Conservation (phyloP, 2,113 vertebrate species). For the Elaphurus davidianus region DNA sequence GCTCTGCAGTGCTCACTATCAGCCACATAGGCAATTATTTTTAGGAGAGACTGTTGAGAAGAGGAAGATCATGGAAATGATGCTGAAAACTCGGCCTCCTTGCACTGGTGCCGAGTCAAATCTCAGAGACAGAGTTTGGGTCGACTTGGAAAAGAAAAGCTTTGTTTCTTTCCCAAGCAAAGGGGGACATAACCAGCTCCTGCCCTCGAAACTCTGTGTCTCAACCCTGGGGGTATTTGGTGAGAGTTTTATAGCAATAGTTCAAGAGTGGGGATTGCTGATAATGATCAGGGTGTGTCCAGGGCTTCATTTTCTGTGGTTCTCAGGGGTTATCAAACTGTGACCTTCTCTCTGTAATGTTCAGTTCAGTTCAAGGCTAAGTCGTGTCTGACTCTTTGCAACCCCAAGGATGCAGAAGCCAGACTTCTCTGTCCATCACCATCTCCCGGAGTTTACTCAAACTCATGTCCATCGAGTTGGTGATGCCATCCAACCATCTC, state of each 20-base stretch:
- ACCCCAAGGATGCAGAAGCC: background rate
- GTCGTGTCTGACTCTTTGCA: background rate
- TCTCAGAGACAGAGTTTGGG: background rate
- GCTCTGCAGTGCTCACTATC: background rate
- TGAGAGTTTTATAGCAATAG: background rate
- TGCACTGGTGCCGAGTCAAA: accelerated
- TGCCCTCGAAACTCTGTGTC: background rate
- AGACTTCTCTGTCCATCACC: background rate
- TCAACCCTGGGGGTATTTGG: background rate
- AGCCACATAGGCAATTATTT: background rate
- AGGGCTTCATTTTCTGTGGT: background rate
- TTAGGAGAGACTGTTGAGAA: background rate
- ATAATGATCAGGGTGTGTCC: background rate
- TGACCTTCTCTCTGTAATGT: background rate
- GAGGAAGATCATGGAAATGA: background rate
- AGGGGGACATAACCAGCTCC: background rate
- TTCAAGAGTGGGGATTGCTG: background rate
- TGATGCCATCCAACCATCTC: background rate
- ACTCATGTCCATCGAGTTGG: background rate
- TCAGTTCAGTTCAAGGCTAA: background rate
- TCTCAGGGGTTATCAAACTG: background rate
- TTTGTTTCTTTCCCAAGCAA: background rate
- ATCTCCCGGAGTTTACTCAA: background rate
- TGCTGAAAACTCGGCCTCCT: background rate
- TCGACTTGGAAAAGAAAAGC: background rate